These are phyloP conservation scores for Lochmaea crataegi DNA, from an alignment of 2,888 invertebrate genomes.

Conservation along the genomic window DNA sequence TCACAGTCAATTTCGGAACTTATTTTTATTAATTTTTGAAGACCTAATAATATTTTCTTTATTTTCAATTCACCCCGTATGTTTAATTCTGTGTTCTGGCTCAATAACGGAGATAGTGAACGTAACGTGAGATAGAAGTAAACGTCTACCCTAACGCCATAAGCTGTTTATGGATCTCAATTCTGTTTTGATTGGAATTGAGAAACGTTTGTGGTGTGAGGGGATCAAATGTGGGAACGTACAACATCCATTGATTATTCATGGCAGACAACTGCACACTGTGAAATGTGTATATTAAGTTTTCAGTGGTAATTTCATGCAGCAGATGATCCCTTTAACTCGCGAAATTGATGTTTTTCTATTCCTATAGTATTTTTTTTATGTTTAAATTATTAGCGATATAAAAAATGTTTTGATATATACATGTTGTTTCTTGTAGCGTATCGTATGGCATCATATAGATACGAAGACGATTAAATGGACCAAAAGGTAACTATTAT, in stretches of 20 bases:
- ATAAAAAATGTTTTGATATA: not conserved
- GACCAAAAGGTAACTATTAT: too few species aligned
- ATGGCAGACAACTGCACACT: not conserved
- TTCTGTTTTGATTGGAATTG: not conserved
- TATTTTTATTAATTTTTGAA: too few species aligned
- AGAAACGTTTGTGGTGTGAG: not conserved
- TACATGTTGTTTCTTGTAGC: not conserved
- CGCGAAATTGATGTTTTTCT: not conserved
- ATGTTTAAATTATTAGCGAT: not conserved
- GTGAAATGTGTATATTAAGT: not conserved
- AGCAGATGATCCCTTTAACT: not conserved
- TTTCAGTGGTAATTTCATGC: not conserved
- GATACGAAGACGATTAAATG: too few species aligned
- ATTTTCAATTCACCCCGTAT: too few species aligned
- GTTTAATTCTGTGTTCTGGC: too few species aligned
- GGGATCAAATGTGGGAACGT: not conserved
- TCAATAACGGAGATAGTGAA: not conserved
- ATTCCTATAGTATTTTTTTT: not conserved
- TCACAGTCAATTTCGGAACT: too few species aligned
- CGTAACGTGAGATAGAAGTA: not conserved
- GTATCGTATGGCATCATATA: too few species aligned
- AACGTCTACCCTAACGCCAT: not conserved
- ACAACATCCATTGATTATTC: not conserved
- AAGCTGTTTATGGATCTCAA: not conserved
- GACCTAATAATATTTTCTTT: too few species aligned